Evolutionary conservation across 2,888 invertebrate genomes (phyloP), one percentile per base, ranked within the genome.

Genomic region (Drosophila quinaria): DNA sequence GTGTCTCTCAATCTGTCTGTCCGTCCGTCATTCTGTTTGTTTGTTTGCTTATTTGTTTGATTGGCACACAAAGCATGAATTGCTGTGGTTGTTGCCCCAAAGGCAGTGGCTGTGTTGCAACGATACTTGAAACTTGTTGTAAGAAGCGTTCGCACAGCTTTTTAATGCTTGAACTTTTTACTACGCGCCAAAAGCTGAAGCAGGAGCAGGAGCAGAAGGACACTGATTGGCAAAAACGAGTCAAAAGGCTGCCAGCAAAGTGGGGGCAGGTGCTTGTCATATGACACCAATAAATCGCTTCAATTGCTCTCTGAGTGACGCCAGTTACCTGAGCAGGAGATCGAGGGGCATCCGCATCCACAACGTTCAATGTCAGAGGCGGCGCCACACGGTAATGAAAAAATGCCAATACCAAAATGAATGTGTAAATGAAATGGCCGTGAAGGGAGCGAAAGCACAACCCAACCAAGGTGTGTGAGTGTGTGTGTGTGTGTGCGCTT

Each of bases 221-320:
- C 58, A 39, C 68, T 74, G 74, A 74, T 66, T 68, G 69, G 64
- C 81, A 74, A 77, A 64, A 54, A 52, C 55, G 41, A 46, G 29
- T n/a, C 42, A 35, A 39, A 15, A 29, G 65, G 11, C 55, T 42
- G 5, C 37, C 29, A 11, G 11, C 25, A n/a, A 10, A 29, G 10
- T 10, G 31, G 19, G 25, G 54, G 60, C 67, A 60, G 78, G 70
- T 78, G 84, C 89, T 78, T 86, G 86, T 87, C 88, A 87, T 88
- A 86, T 87, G 88, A 87, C 90, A 87, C 87, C 87, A 88, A 87
- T 87, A 87, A 87, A 87, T 87, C 87, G 87, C 87, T 89, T 87
- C 90, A 87, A 89, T 87, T 89, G 88, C 86, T 79, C 79, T 81
- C 86, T 88, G 86, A 85, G 75, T 88, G 89, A 74, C 86, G 74